These are phyloP conservation scores for Nibea coibor DNA, from an alignment of 2,113 vertebrate genomes.

Conservation along the genomic window DNA sequence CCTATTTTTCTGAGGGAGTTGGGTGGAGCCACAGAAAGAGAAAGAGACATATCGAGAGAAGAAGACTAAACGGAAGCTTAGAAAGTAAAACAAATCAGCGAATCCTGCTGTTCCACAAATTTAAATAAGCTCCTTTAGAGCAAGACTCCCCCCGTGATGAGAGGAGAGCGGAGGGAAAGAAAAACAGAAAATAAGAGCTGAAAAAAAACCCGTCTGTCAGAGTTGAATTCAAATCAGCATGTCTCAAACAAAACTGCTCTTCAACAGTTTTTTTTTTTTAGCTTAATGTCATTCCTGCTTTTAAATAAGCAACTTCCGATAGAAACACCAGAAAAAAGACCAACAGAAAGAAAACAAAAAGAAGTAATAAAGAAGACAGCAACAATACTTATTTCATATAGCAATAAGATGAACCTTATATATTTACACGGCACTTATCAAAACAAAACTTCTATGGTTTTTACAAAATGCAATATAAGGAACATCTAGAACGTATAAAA, in stretches of 20 bases:
- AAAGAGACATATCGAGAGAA: not conserved
- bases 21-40: not conserved
- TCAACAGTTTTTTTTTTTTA: not conserved
- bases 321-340: conserved; percentile 17
- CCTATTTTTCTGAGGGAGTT: not conserved
- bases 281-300: conserved; percentile 29
- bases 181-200: conserved; percentile 36
- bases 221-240: conserved; percentile 31
- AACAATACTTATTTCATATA: not conserved
- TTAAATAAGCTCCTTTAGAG: conserved; percentile 43
- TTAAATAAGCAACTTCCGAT: conserved; percentile 38
- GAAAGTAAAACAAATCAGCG: conserved; percentile 28
- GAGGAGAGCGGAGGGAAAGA: conserved; percentile 12
- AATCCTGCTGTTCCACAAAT: conserved; percentile 35
- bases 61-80: conserved; percentile 18
- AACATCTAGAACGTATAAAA: not conserved
- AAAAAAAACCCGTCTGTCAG: conserved; percentile 28
- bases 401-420: not conserved
- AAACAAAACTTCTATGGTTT: not conserved
- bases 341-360: not conserved
- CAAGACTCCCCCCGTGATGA: conserved; percentile 28
- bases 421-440: not conserved
- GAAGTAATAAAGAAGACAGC: conserved; percentile 19
- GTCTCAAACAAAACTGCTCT: conserved; percentile 2
- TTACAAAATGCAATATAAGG: not conserved